Evolutionary conservation across 2,113 vertebrate genomes (phyloP).

Genomic region (Cinclus cinclus): DNA sequence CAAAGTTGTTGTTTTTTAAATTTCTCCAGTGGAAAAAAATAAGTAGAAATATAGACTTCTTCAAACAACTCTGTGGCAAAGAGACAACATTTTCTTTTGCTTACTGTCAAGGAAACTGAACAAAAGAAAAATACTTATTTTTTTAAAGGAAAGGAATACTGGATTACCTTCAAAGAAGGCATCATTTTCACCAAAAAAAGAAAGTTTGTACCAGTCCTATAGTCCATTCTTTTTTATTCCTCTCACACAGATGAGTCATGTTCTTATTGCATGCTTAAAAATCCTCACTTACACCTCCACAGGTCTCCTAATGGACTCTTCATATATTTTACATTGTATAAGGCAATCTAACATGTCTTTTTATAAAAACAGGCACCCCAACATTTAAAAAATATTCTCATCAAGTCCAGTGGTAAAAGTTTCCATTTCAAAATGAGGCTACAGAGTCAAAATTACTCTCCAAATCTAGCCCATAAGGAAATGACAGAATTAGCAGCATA

Average conservation of each 20-base stretch:
- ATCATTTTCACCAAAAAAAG: background rate
- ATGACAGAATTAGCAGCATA: background rate
- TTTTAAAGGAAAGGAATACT: background rate
- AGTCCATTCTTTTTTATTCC: background rate
- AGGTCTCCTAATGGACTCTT: background rate
- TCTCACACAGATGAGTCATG: background rate
- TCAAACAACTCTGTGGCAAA: background rate
- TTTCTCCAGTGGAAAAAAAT: background rate
- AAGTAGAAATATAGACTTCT: background rate
- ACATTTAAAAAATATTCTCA: background rate
- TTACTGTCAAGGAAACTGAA: background rate
- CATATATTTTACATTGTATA: background rate
- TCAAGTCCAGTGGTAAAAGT: background rate
- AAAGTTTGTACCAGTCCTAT: background rate
- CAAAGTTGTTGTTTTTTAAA: background rate
- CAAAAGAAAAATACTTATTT: background rate
- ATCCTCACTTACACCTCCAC: background rate
- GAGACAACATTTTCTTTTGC: background rate
- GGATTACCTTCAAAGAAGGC: background rate
- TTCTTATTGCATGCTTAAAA: background rate
- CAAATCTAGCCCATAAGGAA: background rate
- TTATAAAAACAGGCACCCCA: background rate
- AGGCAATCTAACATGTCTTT: background rate
- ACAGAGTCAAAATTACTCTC: background rate
- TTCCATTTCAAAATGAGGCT: background rate